Evolutionary conservation across 1,140 invertebrate genomes (phyloP), one percentile per base, ranked within the genome.

Genomic region (Potamilus streckersoni): DNA sequence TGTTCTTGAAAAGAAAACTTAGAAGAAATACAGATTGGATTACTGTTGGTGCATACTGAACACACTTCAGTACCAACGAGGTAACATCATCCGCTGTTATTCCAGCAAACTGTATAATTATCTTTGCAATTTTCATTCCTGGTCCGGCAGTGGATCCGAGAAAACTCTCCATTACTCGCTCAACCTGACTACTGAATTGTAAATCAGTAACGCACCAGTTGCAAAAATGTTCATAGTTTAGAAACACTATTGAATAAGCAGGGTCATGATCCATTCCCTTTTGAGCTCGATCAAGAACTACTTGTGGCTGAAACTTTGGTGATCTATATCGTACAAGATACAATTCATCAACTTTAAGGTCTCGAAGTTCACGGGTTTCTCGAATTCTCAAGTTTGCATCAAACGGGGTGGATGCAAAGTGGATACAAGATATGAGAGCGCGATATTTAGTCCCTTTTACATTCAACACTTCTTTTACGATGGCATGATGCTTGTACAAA

Each of bases 161-260:
- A 31, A 74, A 20, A 49, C n/a, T n/a, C 27, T 49, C 31, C 19
- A 3, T 60, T 12, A 49, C 56, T 12, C 17, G 59, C 19, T 74
- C 61, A 60, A 57, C 57, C 56, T 74, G 72, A 49, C 27, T 49
- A 61, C 72, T 74, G 17, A 49, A 27, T 19, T 74, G 57, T 49
- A 27, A 49, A 13, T 63, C 65, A 61, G 55, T 65, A 74, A 64
- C 58, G n/a, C 72, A 74, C 64, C 61, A 74, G 38, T 74, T 74
- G 56, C 72, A 74, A 19, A 74, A 61, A 68, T 67, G 65, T 68
- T 74, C 72, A 67, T 65, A 74, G 20, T 73, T 73, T 31, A 61
- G 57, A 27, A 56, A 73, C 19, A 73, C 38, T 27, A 73, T 3
- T 19, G 19, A 65, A 49, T 74, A 73, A 23, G 20, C 49, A 13